These are phyloP conservation scores for Prosopocoilus inquinatus DNA, from an alignment of 2,888 invertebrate genomes.

Conservation along the genomic window DNA sequence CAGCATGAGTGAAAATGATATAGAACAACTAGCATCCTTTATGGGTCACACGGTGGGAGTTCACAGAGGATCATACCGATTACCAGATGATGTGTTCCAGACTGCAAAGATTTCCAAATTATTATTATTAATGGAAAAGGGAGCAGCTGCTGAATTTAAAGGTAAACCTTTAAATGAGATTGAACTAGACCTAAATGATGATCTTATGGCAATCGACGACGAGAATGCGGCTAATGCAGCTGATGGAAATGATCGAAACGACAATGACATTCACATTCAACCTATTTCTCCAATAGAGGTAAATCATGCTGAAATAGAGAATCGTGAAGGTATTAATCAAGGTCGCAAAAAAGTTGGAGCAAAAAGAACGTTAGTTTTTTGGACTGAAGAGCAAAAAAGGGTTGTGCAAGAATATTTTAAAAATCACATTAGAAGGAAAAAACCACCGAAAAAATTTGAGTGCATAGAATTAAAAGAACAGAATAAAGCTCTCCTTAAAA, in stretches of 20 bases:
- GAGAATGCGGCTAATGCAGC: not conserved
- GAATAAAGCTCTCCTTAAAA: conserved; percentile 1
- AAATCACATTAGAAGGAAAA: conserved; percentile 8
- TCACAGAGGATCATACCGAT: conserved; percentile 20
- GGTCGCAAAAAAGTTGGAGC: not conserved
- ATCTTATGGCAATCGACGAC: not conserved
- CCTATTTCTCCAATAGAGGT: not conserved
- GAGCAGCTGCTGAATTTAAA: too few species aligned
- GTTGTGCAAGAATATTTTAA: conserved; percentile 5
- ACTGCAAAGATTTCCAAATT: conserved; percentile 29
- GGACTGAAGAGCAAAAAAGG: conserved; percentile 12
- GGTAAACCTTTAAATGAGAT: conserved; percentile 26
- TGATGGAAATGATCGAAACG: not conserved
- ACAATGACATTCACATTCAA: not conserved
- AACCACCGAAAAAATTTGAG: conserved; percentile 9
- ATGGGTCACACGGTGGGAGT: conserved; percentile 32
- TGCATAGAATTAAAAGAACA: conserved; percentile 6
- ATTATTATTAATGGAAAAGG: conserved; percentile 24
- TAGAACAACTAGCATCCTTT: conserved; percentile 32
- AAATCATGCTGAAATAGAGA: not conserved
- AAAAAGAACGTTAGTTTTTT: conserved; percentile 8
- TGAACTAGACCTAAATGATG: conserved; percentile 15
- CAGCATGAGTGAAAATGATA: conserved; percentile 28
- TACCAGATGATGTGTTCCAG: conserved; percentile 30
- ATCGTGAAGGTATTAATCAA: not conserved